phyloP scores from a whole-genome alignment of 1,140 invertebrate species.

The Scaptodrosophila lebanonensis region DNA sequence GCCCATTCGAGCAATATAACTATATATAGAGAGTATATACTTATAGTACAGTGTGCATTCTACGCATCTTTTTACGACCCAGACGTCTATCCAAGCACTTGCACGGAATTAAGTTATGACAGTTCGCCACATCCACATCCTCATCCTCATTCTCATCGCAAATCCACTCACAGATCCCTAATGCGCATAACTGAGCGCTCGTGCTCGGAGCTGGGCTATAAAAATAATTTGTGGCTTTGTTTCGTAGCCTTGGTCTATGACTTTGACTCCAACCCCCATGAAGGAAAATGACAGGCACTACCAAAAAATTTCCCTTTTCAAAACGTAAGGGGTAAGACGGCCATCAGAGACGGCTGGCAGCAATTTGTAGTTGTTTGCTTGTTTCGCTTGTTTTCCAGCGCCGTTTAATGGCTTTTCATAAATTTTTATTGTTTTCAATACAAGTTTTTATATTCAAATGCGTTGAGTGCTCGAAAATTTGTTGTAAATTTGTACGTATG shows the following conservation, averaged over 20 bases:
- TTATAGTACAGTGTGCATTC: slow-evolving; percentile 9
- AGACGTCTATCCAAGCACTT: slow-evolving; percentile 43
- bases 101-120: slow-evolving; percentile 60
- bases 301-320: slow-evolving; percentile 31
- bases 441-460: slow-evolving; percentile 63
- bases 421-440: slow-evolving; percentile 73
- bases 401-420: slow-evolving; percentile 68
- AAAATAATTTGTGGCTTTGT: slow-evolving; percentile 73
- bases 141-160: too few relatives aligned
- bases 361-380: slow-evolving; percentile 68
- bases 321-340: slow-evolving; percentile 39
- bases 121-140: slow-evolving; percentile 23
- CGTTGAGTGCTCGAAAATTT: slow-evolving; percentile 35
- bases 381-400: slow-evolving; percentile 52
- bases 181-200: slow-evolving; percentile 56
- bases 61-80: slow-evolving; percentile 50
- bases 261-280: slow-evolving; percentile 18
- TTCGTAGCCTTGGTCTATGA: background rate
- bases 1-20: background rate
- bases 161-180: slow-evolving; percentile 15
- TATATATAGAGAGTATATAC: too few relatives aligned
- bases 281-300: too few relatives aligned
- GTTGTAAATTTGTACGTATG: slow-evolving; percentile 7
- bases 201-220: slow-evolving; percentile 63
- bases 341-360: slow-evolving; percentile 42